phyloP scores from a whole-genome alignment of 2,113 vertebrate genomes.

The Lepus europaeus region DNA sequence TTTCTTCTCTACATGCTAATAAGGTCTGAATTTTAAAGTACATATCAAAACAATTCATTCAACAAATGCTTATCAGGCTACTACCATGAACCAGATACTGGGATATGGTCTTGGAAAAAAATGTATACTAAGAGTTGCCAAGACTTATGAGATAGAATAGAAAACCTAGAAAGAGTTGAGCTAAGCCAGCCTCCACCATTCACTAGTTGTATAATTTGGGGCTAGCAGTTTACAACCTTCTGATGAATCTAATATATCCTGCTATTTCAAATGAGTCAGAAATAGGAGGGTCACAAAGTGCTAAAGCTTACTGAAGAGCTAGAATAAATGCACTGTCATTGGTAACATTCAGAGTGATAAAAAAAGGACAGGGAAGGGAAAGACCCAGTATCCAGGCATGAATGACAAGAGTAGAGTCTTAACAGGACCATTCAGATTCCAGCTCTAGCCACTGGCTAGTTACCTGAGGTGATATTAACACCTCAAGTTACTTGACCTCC shows the following conservation, averaged over 20 bases:
- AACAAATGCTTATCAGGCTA: background rate
- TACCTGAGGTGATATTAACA: background rate
- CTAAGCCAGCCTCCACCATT: background rate
- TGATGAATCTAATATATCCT: background rate
- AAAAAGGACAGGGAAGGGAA: background rate
- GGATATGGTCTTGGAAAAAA: background rate
- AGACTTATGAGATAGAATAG: background rate
- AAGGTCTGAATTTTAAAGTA: conserved; percentile 38
- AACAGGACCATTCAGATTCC: background rate
- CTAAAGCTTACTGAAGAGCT: background rate
- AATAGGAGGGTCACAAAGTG: background rate
- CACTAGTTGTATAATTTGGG: background rate
- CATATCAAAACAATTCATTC: background rate
- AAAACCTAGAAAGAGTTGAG: background rate
- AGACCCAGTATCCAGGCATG: background rate
- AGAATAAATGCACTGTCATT: background rate
- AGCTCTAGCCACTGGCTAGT: background rate
- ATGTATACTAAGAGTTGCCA: background rate
- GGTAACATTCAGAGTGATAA: background rate
- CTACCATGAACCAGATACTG: background rate
- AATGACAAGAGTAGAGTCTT: background rate
- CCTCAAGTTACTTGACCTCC: background rate
- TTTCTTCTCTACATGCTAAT: background rate
- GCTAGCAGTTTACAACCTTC: background rate
- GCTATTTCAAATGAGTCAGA: background rate